Conservation (phyloP, 2,797 vertebrate species). For the Poecilia wingei region DNA sequence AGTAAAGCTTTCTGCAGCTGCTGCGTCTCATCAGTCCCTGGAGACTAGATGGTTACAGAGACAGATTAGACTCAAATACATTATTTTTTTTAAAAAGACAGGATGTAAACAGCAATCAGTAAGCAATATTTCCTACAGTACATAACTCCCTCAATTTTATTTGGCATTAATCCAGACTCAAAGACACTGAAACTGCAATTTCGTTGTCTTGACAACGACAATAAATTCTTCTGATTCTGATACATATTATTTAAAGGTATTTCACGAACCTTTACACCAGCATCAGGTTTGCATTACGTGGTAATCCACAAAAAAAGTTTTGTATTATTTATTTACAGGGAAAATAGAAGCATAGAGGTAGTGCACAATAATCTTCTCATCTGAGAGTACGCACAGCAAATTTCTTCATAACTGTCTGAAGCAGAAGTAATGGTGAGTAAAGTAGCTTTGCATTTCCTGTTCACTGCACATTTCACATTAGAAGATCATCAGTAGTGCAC, state of each 20-base stretch:
- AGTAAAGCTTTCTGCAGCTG: constrained; percentile 95
- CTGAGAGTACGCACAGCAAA: neutral
- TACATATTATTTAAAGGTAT: neutral
- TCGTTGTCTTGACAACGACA: too few relatives aligned
- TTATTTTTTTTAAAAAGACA: neutral
- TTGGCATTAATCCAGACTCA: neutral
- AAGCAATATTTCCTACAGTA: neutral
- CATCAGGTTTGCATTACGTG: neutral
- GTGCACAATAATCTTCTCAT: neutral
- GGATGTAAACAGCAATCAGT: neutral
- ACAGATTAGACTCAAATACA: constrained; percentile 13
- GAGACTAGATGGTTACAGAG: constrained; percentile 57
- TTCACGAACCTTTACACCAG: neutral
- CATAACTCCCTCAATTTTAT: neutral
- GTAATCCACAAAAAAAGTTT: neutral
- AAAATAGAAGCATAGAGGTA: neutral
- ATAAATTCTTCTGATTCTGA: too few relatives aligned
- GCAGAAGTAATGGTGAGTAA: neutral
- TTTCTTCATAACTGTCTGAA: neutral
- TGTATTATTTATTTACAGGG: neutral
- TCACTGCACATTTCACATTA: neutral
- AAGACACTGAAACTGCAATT: too few relatives aligned
- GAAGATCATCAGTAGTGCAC: neutral
- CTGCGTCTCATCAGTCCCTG: constrained; percentile 92
- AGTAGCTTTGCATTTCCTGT: neutral